Evolutionary conservation across 2,888 invertebrate species (phyloP).

Genomic region (Arge pagana): DNA sequence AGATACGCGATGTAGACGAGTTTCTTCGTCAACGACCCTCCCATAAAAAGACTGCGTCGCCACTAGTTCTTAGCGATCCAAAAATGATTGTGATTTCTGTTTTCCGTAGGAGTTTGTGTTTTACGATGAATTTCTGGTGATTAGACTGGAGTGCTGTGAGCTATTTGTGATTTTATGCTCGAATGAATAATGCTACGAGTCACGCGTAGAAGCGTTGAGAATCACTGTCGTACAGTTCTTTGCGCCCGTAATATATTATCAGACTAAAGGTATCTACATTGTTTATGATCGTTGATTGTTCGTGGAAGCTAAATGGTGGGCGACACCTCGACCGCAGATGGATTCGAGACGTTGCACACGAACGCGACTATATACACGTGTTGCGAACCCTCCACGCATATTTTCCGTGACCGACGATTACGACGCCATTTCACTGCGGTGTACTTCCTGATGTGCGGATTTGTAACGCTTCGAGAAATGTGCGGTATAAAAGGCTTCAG

Average conservation of each 20-base stretch:
- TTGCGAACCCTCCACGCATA: slow-evolving; percentile 3
- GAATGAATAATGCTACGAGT: too few species aligned
- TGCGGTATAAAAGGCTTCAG: slow-evolving; percentile 1
- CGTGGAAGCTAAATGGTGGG: not conserved
- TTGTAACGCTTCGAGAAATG: slow-evolving; percentile 5
- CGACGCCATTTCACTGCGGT: slow-evolving; percentile 1
- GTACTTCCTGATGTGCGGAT: slow-evolving; percentile 9
- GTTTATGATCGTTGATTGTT: slow-evolving; percentile 11
- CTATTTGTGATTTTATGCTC: too few species aligned
- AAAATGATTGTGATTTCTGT: too few species aligned
- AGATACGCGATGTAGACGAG: too few species aligned
- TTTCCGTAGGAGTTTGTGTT: too few species aligned
- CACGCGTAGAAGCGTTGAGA: too few species aligned
- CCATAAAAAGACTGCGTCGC: too few species aligned
- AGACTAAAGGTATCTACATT: slow-evolving; percentile 4
- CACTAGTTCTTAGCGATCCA: too few species aligned
- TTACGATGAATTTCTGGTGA: too few species aligned
- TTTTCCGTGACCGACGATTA: slow-evolving; percentile 9
- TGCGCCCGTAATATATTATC: slow-evolving; percentile 8
- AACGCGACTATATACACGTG: not conserved
- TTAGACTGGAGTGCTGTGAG: too few species aligned
- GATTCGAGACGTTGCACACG: not conserved
- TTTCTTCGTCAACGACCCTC: too few species aligned
- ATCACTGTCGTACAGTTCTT: slow-evolving; percentile 8
- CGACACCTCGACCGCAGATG: too few species aligned